A percentile compares a stretch with the other conserved stretches of the same genome.
These are phyloP conservation scores for Cuculus canorus DNA, from an alignment of 2,797 vertebrate species.

Conservation along the genomic window DNA sequence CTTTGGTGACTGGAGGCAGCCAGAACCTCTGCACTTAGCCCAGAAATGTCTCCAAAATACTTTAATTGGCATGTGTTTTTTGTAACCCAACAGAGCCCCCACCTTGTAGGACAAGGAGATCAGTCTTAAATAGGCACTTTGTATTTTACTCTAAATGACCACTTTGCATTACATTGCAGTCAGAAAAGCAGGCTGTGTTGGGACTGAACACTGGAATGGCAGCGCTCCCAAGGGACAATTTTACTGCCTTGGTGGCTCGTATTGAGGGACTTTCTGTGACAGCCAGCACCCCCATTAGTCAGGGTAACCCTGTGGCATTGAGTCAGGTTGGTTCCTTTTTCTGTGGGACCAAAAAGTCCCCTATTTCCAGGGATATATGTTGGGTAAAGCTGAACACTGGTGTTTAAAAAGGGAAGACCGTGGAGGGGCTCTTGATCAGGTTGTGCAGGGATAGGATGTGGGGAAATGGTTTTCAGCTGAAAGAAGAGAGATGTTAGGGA, in stretches of 20 bases:
- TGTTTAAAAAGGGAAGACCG: background rate
- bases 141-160: background rate
- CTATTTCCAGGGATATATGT: background rate
- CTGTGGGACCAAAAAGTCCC: background rate
- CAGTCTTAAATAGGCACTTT: background rate
- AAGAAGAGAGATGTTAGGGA: too few relatives aligned
- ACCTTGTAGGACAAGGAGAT: background rate
- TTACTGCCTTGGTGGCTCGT: background rate
- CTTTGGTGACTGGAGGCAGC: background rate
- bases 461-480: too few relatives aligned
- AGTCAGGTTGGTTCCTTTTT: background rate
- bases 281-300: accelerated
- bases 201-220: background rate
- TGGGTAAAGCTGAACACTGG: background rate
- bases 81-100: too few relatives aligned
- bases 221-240: background rate
- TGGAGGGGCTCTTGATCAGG: too few relatives aligned
- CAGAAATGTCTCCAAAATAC: background rate
- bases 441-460: too few relatives aligned
- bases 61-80: background rate
- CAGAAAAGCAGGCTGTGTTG: accelerated
- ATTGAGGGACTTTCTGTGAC: background rate
- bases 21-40: background rate
- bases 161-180: background rate
- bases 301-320: background rate